phyloP scores from a whole-genome alignment of 2,888 invertebrate species.

The Yponomeuta cagnagella region DNA sequence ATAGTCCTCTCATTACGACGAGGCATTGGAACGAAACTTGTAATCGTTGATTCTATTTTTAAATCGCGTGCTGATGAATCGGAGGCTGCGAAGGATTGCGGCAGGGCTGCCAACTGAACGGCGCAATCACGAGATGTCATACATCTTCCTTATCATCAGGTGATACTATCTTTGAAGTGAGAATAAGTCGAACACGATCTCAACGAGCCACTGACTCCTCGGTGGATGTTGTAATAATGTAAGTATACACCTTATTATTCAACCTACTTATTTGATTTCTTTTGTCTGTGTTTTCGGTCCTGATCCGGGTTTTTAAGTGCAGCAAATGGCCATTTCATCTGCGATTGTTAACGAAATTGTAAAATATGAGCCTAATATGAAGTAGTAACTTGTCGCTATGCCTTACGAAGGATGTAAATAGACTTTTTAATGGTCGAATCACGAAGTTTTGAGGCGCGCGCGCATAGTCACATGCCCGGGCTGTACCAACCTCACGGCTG shows the following conservation, averaged over 20 bases:
- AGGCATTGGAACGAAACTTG: background rate
- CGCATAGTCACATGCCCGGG: constrained; percentile 1
- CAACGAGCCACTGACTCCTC: background rate
- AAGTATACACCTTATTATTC: constrained; percentile 4
- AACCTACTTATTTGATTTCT: background rate
- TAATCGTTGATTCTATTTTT: constrained; percentile 9
- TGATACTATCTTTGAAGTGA: constrained; percentile 40
- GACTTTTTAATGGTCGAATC: constrained; percentile 4
- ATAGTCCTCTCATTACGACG: background rate
- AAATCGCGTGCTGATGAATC: constrained; percentile 13
- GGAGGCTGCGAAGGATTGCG: constrained; percentile 56
- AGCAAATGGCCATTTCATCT: background rate
- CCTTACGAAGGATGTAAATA: background rate
- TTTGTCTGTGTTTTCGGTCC: background rate
- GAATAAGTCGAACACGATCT: constrained; percentile 14
- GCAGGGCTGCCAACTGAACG: constrained; percentile 59
- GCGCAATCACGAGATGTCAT: constrained; percentile 60
- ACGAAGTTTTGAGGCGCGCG: constrained; percentile 6
- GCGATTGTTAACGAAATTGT: background rate
- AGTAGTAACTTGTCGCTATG: background rate
- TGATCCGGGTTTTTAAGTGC: background rate
- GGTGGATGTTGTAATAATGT: background rate
- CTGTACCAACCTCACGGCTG: constrained; percentile 5
- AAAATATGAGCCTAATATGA: background rate
- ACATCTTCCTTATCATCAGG: constrained; percentile 68